A percentile compares a stretch with the other conserved stretches of the same genome.
phyloP scores from a whole-genome alignment of 1,140 invertebrate species.

The Dinothrombium tinctorium region DNA sequence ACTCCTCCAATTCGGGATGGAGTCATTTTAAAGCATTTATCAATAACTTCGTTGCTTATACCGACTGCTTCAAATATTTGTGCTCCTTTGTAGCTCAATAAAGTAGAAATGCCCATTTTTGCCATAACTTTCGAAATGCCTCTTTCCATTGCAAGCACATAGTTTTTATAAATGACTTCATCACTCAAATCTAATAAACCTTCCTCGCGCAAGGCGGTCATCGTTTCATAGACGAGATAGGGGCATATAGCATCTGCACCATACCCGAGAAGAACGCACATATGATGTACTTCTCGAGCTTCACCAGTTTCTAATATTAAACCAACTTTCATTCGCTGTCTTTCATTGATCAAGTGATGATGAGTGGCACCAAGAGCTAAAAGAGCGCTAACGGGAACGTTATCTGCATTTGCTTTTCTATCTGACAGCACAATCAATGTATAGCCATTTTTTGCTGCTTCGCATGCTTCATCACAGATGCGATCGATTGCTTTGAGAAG shows the following conservation, averaged over 20 bases:
- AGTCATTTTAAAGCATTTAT: slow-evolving; percentile 87
- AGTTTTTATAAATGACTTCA: slow-evolving; percentile 57
- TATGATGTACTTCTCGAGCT: slow-evolving; percentile 84
- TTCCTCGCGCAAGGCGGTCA: slow-evolving; percentile 50
- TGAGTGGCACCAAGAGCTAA: slow-evolving; percentile 78
- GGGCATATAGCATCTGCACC: slow-evolving; percentile 94
- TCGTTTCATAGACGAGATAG: slow-evolving; percentile 83
- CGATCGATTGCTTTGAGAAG: slow-evolving; percentile 48
- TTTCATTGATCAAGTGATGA: slow-evolving; percentile 79
- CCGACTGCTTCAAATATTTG: slow-evolving; percentile 99
- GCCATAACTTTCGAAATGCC: slow-evolving; percentile 84
- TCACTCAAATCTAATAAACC: slow-evolving; percentile 57
- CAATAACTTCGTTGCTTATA: slow-evolving; percentile 65
- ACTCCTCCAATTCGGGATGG: slow-evolving; percentile 83
- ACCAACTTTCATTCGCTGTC: slow-evolving; percentile 85
- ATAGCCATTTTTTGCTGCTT: slow-evolving; percentile 50
- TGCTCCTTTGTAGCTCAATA: slow-evolving; percentile 97
- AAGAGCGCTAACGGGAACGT: slow-evolving; percentile 35
- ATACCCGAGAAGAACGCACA: slow-evolving; percentile 84
- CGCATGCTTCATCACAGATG: slow-evolving; percentile 53
- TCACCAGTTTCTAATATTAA: slow-evolving; percentile 79
- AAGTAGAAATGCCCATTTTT: slow-evolving; percentile 97
- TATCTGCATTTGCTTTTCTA: slow-evolving; percentile 37
- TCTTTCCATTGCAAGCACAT: slow-evolving; percentile 42
- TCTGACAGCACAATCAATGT: slow-evolving; percentile 77